Base-by-base conservation (phyloP, 2,113 vertebrate species). In the Trematomus loennbergii region DNA sequence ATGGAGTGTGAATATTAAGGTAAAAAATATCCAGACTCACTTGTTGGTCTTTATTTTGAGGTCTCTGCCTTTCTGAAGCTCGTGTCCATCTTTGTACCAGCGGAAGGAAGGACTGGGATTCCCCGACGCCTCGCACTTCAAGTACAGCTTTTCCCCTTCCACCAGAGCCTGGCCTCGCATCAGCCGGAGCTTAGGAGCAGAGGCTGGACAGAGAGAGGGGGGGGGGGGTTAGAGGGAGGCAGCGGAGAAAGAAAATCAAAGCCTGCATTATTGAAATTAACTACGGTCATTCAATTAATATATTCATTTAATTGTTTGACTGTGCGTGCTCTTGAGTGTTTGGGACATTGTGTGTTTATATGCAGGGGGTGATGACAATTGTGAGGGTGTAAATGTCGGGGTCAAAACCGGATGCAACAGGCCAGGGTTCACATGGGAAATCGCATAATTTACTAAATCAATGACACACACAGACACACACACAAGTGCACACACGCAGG, bases 11-110 rank as follows among this genome's bases (percentile, higher is more conserved):
- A 75, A 46, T 16, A 45, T 60, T 29, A 7, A 58, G n/a, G 36
- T 1, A 40, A 12, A 18, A 50, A 15, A 66, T 25, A 61, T 29
- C 17, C 4, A 64, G 46, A 94, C 97, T 97, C 93, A 99, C 98
- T 96, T 98, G 93, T 97, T 97, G 25, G 96, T 97, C 94, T 98
- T 99, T 95, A 99, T 98, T 91, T 97, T 96, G 78, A 99, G 96
- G 89, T 98, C 97, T 68, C 96, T 95, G 85, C 95, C 97, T 91
- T 97, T 97, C 93, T 97, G 98, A 81, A 99, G 95, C 88, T 98
- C 97, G 55, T 95, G 97, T 86, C 98, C 97, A 0, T 99, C 97
- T 95, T 97, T 98, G 94, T 97, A 98, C 98, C 98, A 99, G 49
- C 96, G 97, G 89, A 98, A 99, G 79, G 96, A 96, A 0, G 97